phyloP scores from a whole-genome alignment of 2,797 vertebrate genomes.

The Poeciliopsis gracilis region DNA sequence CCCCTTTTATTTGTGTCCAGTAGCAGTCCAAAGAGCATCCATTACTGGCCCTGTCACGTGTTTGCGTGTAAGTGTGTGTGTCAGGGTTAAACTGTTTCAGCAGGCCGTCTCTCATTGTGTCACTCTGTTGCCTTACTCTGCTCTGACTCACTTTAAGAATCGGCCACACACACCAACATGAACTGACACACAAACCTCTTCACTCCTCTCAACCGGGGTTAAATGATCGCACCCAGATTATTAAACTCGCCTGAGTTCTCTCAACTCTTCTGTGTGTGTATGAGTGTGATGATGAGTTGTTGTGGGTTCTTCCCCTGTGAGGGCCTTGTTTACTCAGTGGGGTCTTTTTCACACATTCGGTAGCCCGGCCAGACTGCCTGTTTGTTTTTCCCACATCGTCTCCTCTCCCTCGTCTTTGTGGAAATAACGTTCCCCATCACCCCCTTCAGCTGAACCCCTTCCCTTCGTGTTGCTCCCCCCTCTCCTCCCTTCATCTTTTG shows the following conservation, averaged over 20 bases:
- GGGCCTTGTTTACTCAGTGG: conserved; percentile 86
- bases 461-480: conserved; percentile 42
- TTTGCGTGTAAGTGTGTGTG: conserved; percentile 49
- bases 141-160: conserved; percentile 56
- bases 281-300: conserved; percentile 65
- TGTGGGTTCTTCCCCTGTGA: conserved; percentile 78
- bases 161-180: conserved; percentile 46
- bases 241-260: conserved; percentile 76
- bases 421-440: conserved; percentile 20
- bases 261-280: conserved; percentile 52
- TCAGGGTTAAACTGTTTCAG: conserved; percentile 76
- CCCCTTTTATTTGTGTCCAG: conserved; percentile 34
- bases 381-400: conserved; percentile 99
- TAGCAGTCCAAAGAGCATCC: conserved; percentile 44
- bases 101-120: conserved; percentile 66
- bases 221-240: conserved; percentile 81
- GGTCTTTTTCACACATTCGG: conserved; percentile 91
- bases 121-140: conserved; percentile 60
- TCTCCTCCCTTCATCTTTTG: conserved; percentile 53
- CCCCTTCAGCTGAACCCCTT: conserved; percentile 55
- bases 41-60: conserved; percentile 26
- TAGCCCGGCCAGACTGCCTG: conserved; percentile 86
- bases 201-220: conserved; percentile 78
- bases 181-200: conserved; percentile 73
- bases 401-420: conserved; percentile 86